A percentile compares a stretch with the other conserved stretches of the same genome.
These are phyloP conservation scores for Riparia riparia DNA, from an alignment of 2,113 vertebrate genomes.

Conservation along the genomic window DNA sequence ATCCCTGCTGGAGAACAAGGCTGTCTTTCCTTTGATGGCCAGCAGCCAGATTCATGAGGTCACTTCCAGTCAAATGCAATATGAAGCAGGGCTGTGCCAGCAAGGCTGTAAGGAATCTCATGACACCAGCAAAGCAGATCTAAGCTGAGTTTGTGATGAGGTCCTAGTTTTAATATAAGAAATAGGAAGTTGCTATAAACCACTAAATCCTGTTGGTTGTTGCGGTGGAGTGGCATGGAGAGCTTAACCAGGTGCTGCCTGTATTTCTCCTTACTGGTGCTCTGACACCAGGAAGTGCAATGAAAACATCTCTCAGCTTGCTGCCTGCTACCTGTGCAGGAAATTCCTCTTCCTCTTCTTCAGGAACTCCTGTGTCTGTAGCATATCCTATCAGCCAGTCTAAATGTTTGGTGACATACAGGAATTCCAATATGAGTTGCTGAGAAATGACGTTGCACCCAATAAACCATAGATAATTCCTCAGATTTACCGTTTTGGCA, in stretches of 20 bases:
- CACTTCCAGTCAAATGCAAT: conserved; percentile 62
- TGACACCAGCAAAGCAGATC: not conserved
- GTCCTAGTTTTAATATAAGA: not conserved
- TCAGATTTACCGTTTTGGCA: not conserved
- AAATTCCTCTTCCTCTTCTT: conserved; percentile 54
- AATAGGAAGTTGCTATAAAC: not conserved
- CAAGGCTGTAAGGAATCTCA: not conserved
- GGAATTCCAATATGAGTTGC: not conserved
- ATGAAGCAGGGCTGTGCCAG: not conserved
- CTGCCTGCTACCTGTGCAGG: conserved; percentile 53
- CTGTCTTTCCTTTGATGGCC: conserved; percentile 68
- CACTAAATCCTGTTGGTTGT: not conserved
- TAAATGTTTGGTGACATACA: conserved; percentile 15
- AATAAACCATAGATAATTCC: not conserved
- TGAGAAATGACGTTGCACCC: not conserved
- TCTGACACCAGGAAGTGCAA: conserved; percentile 25
- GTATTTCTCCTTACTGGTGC: not conserved
- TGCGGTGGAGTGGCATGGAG: not conserved
- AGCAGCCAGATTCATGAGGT: conserved; percentile 64
- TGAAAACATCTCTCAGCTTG: conserved; percentile 26
- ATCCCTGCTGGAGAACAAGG: conserved; percentile 65
- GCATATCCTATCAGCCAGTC: not conserved
- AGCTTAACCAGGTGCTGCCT: not conserved
- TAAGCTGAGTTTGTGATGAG: not conserved
- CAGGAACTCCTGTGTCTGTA: conserved; percentile 45